phyloP scores from a whole-genome alignment of 2,797 vertebrate genomes.

The Paguma larvata region DNA sequence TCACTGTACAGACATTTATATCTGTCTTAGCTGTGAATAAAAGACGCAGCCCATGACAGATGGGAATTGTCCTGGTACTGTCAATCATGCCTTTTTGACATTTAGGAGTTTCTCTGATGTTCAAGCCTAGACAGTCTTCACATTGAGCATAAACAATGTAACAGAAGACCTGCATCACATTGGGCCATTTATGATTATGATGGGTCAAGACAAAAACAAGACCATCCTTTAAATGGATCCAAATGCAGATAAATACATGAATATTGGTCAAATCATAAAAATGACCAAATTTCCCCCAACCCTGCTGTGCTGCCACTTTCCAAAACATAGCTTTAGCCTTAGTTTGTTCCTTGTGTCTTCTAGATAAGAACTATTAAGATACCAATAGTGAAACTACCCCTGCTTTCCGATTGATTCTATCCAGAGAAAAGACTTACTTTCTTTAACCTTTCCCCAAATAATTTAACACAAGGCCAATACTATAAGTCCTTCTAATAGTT shows the following conservation, averaged over 20 bases:
- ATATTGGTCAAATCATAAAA: neutral
- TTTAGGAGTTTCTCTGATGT: neutral
- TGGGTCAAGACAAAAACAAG: neutral
- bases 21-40: neutral
- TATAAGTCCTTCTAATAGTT: neutral
- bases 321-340: neutral
- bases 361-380: neutral
- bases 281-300: neutral
- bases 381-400: neutral
- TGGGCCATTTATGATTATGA: neutral
- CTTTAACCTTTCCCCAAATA: neutral
- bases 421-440: neutral
- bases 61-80: neutral
- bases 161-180: neutral
- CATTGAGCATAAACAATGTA: neutral
- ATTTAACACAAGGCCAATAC: neutral
- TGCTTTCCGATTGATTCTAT: neutral
- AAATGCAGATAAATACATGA: neutral
- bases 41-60: neutral
- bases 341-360: neutral
- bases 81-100: neutral
- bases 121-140: neutral
- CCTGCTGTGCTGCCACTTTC: neutral
- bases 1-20: neutral
- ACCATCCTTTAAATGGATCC: neutral